Percentiles rank a stretch among this genome's conserved stretches.
Conservation (phyloP, 1,140 invertebrate genomes). For the Papilio polytes region DNA sequence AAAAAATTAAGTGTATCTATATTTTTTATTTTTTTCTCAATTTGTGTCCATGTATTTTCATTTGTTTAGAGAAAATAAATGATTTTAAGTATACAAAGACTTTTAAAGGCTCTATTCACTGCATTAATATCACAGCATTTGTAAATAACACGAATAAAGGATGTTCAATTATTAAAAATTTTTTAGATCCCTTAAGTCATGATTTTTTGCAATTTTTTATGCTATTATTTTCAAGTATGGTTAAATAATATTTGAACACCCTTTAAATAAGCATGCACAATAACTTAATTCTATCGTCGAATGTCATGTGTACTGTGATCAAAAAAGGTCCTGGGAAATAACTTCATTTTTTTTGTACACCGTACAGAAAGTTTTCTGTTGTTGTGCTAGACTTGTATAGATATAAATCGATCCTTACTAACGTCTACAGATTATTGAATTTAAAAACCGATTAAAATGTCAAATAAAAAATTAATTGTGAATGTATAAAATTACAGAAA, state of each 20-base stretch:
- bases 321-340: background rate
- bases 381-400: background rate
- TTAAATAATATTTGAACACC: background rate
- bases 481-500: background rate
- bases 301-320: background rate
- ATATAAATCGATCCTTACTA: background rate
- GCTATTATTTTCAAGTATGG: no score
- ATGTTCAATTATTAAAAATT: background rate
- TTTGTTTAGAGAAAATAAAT: conserved; percentile 34
- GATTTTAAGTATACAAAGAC: conserved; percentile 32
- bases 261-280: background rate
- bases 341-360: background rate
- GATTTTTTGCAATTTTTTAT: background rate
- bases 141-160: conserved; percentile 13
- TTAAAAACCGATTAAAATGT: background rate
- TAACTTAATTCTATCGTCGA: background rate
- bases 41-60: conserved; percentile 20
- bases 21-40: conserved; percentile 12
- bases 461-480: background rate
- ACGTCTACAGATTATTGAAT: conserved; percentile 24
- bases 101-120: conserved; percentile 28
- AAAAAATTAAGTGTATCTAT: conserved; percentile 4
- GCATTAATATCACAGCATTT: conserved; percentile 17
- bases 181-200: no score
- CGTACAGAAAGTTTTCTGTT: background rate